Conservation (phyloP, 2,888 invertebrate genomes). For the Scrobipalpa atriplicella region DNA sequence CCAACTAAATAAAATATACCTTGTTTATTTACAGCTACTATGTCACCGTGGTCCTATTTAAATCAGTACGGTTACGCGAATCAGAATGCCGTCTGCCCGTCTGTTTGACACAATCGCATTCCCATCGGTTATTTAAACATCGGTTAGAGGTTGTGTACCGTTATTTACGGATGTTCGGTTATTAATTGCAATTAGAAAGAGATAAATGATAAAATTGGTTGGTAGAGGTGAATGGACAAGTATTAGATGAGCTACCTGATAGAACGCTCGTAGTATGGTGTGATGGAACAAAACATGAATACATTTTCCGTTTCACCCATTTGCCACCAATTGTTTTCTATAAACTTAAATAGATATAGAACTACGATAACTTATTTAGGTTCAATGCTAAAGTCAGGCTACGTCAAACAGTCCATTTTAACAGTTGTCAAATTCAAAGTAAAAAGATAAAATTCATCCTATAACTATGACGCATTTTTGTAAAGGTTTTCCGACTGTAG, state of each 20-base stretch:
- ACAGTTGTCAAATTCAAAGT: no score
- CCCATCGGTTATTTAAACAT: slow-evolving; percentile 17
- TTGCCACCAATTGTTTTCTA: not conserved
- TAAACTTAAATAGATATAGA: not conserved
- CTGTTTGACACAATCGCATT: slow-evolving; percentile 30
- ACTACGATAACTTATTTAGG: no score
- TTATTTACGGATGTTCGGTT: slow-evolving; percentile 21
- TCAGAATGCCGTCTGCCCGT: slow-evolving; percentile 25
- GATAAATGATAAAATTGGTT: slow-evolving; percentile 10
- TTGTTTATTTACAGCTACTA: slow-evolving; percentile 14
- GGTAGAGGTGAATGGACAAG: not conserved
- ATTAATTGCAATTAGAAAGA: slow-evolving; percentile 23
- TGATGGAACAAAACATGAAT: not conserved
- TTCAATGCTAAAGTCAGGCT: no score
- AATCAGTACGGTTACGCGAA: slow-evolving; percentile 26
- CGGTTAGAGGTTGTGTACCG: slow-evolving; percentile 12
- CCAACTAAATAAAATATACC: slow-evolving; percentile 8
- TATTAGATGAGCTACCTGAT: not conserved
- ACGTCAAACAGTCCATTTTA: no score
- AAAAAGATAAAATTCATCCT: no score
- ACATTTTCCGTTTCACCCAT: not conserved
- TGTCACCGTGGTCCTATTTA: slow-evolving; percentile 15
- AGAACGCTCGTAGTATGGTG: not conserved
- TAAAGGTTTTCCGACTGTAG: no score
- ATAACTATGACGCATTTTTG: no score